Evolutionary conservation across 2,797 vertebrate species (phyloP).

Genomic region (Hemitrygon akajei): DNA sequence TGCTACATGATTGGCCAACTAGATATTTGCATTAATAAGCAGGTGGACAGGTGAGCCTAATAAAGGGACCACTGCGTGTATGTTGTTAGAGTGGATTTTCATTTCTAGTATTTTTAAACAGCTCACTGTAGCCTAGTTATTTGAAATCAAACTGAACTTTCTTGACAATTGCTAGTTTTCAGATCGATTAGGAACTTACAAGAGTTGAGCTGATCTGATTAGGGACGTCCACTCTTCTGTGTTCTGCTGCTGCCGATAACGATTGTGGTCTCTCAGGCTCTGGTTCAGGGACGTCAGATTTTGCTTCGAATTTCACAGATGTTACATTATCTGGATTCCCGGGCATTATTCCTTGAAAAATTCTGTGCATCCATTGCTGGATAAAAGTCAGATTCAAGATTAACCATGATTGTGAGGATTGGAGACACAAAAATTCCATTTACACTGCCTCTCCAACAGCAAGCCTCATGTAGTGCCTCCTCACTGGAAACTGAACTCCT

Average conservation of each 20-base stretch:
- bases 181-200: neutral
- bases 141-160: neutral
- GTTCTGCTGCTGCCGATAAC: fast-evolving
- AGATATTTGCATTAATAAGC: no score
- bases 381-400: neutral
- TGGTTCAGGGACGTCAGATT: neutral
- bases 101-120: neutral
- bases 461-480: no score
- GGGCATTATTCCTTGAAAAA: neutral
- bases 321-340: no score
- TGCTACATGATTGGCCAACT: no score
- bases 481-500: no score
- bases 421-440: neutral
- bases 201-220: fast-evolving
- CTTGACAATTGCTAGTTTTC: neutral
- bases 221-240: neutral
- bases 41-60: no score
- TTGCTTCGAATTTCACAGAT: no score
- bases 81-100: neutral
- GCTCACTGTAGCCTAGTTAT: neutral
- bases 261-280: neutral
- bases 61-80: neutral
- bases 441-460: no score
- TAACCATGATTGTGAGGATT: no score
- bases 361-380: neutral